Percentiles rank a stretch among this genome's conserved stretches.
phyloP scores from a whole-genome alignment of 2,113 vertebrate species.

The Hylia prasina region DNA sequence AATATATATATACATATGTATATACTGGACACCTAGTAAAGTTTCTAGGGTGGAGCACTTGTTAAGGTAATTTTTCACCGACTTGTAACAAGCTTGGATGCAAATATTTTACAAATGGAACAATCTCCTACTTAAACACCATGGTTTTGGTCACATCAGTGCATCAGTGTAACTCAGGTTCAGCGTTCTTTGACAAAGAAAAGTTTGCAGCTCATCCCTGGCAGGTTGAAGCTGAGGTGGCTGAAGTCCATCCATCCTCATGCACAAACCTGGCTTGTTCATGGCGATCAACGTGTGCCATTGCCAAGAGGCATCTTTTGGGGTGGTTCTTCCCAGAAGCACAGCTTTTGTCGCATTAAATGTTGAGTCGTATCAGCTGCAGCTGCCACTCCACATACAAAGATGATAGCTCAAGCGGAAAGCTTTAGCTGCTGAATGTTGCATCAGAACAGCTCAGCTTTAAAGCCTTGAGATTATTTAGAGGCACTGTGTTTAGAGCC shows the following conservation, averaged over 20 bases:
- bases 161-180: not conserved
- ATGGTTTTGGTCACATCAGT: accelerated
- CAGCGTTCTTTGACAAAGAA: not conserved
- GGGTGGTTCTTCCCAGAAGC: not conserved
- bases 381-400: not conserved
- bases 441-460: not conserved
- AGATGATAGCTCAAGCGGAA: not conserved
- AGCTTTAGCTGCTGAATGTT: not conserved
- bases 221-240: not conserved
- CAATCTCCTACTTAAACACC: not conserved
- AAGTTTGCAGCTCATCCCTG: not conserved
- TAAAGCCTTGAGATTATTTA: conserved; percentile 10
- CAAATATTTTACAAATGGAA: not conserved
- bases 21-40: not conserved
- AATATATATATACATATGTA: not conserved
- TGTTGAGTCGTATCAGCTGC: not conserved
- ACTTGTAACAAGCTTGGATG: not conserved
- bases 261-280: not conserved
- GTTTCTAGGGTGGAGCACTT: not conserved
- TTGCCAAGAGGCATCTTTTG: not conserved
- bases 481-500: not conserved
- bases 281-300: accelerated
- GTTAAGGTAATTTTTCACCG: not conserved
- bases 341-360: not conserved
- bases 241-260: not conserved